phyloP scores from a whole-genome alignment of 2,888 invertebrate genomes.

The Agonopterix heracliana region DNA sequence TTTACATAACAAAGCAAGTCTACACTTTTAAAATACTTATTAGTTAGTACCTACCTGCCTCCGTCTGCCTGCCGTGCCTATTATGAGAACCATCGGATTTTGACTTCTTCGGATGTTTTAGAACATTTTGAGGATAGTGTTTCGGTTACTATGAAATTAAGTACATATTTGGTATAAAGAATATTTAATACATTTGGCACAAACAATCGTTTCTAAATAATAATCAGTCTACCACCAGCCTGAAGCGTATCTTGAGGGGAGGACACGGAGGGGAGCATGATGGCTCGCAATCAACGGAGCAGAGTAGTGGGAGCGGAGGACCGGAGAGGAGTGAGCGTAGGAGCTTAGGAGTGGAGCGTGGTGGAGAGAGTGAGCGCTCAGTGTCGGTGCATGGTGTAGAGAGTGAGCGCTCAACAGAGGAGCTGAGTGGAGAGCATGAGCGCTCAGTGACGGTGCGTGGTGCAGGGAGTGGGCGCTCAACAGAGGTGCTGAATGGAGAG shows the following conservation, averaged over 20 bases:
- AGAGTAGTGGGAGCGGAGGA: slow-evolving; percentile 2
- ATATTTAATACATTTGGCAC: background rate
- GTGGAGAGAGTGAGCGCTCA: slow-evolving; percentile 10
- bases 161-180: background rate
- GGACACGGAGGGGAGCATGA: slow-evolving; percentile 8
- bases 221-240: slow-evolving; percentile 18
- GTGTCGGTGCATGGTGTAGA: slow-evolving; percentile 9
- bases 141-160: background rate
- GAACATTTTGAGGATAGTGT: background rate
- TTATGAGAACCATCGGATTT: background rate
- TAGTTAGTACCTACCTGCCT: too few species aligned
- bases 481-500: slow-evolving; percentile 14
- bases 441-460: slow-evolving; percentile 16
- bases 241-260: slow-evolving; percentile 20
- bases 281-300: slow-evolving; percentile 8
- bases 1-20: background rate
- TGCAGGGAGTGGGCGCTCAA: slow-evolving; percentile 9
- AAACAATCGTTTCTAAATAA: background rate
- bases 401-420: slow-evolving; percentile 11
- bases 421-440: slow-evolving; percentile 12
- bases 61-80: background rate
- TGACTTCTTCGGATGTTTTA: too few species aligned
- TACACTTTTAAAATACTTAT: background rate
- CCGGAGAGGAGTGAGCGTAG: slow-evolving; percentile 7
- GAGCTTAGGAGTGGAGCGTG: slow-evolving; percentile 11